Percentiles rank a stretch among this genome's conserved stretches.
These are phyloP conservation scores for Hypomecis punctinalis DNA, from an alignment of 2,888 invertebrate species.

Conservation along the genomic window DNA sequence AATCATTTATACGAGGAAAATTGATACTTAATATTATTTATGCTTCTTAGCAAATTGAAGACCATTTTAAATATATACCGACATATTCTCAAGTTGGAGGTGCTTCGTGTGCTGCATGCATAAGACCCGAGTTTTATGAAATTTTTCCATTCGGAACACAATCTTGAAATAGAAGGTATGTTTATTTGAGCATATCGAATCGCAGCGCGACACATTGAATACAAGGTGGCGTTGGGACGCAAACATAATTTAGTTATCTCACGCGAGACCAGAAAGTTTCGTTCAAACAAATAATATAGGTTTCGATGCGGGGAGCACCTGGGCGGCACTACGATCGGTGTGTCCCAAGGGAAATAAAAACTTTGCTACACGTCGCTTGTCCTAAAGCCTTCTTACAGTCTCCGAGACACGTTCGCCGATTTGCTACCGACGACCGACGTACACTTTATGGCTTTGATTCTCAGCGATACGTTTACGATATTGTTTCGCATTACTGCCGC, in stretches of 20 bases:
- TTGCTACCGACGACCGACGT: slow-evolving; percentile 74
- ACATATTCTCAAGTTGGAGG: slow-evolving; percentile 15
- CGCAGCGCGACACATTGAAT: slow-evolving; percentile 68
- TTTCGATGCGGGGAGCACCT: slow-evolving; percentile 80
- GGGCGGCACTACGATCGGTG: slow-evolving; percentile 82
- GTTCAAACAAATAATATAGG: slow-evolving; percentile 84
- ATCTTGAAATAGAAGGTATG: slow-evolving; percentile 43
- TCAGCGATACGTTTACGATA: slow-evolving; percentile 80
- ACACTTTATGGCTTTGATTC: slow-evolving; percentile 81
- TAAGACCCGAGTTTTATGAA: slow-evolving; percentile 33
- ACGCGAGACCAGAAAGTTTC: slow-evolving; percentile 82
- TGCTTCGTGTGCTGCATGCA: slow-evolving; percentile 29
- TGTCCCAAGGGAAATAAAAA: slow-evolving; percentile 84
- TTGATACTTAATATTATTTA: slow-evolving; percentile 15
- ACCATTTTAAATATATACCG: slow-evolving; percentile 11
- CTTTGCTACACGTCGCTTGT: slow-evolving; percentile 83
- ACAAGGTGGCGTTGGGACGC: slow-evolving; percentile 70
- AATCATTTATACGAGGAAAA: slow-evolving; percentile 12
- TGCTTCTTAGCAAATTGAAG: slow-evolving; percentile 18
- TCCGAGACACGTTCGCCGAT: slow-evolving; percentile 78
- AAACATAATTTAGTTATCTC: slow-evolving; percentile 83
- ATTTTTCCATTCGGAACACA: slow-evolving; percentile 37
- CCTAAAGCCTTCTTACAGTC: slow-evolving; percentile 81
- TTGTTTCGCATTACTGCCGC: slow-evolving; percentile 74
- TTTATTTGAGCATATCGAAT: slow-evolving; percentile 56